A percentile compares a stretch with the other conserved stretches of the same genome.
phyloP scores from a whole-genome alignment of 2,888 invertebrate genomes.

The Fissipunctia ypsillon region DNA sequence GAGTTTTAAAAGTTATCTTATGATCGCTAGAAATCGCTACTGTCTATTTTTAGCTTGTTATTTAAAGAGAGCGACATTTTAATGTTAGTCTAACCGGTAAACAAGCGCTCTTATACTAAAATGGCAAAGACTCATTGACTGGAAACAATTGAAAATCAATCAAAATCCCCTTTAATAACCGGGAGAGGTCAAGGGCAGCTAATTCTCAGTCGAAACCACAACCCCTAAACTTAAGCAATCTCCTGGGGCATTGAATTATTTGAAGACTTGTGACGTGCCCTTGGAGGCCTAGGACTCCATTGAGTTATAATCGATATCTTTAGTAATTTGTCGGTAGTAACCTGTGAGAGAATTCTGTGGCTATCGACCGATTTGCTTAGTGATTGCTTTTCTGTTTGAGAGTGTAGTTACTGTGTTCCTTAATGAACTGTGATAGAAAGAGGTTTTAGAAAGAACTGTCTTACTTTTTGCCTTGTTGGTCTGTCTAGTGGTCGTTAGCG shows the following conservation, averaged over 20 bases:
- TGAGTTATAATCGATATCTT: conserved; percentile 30
- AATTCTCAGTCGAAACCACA: conserved; percentile 38
- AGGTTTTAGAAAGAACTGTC: no score
- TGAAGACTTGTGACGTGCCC: conserved; percentile 22
- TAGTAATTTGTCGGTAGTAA: conserved; percentile 11
- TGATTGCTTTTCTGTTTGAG: not conserved
- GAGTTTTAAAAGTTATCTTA: no score
- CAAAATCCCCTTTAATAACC: conserved; percentile 20
- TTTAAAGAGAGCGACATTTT: not conserved
- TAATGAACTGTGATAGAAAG: no score
- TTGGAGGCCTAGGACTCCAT: conserved; percentile 26
- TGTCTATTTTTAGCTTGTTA: not conserved
- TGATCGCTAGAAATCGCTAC: no score
- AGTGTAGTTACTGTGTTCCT: not conserved
- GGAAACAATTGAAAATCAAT: conserved; percentile 52
- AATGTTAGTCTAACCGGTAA: not conserved
- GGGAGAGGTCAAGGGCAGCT: conserved; percentile 26
- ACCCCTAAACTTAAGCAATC: conserved; percentile 40
- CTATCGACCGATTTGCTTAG: not conserved
- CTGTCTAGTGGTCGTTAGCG: no score
- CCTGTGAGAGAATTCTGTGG: conserved; percentile 1
- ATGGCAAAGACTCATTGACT: conserved; percentile 14
- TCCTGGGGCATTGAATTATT: conserved; percentile 35
- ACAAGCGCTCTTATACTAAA: not conserved
- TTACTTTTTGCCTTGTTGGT: no score